phyloP scores from a whole-genome alignment of 1,140 invertebrate genomes.

The Palaemon carinicauda region DNA sequence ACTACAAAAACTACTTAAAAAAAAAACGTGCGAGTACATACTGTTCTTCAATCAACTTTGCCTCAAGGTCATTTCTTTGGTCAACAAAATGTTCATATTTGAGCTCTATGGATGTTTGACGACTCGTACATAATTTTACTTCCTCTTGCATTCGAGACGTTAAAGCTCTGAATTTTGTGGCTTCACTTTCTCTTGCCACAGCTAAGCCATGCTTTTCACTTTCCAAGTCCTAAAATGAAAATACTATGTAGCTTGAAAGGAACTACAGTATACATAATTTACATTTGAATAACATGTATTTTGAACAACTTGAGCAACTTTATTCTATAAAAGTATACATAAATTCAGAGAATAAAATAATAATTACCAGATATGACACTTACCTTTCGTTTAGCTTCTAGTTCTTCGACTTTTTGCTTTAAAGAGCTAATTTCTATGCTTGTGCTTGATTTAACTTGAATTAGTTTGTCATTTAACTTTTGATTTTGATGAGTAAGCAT shows the following conservation, averaged over 20 bases:
- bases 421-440: conserved; percentile 21
- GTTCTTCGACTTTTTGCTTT: conserved; percentile 25
- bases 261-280: not conserved
- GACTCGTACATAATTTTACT: not conserved
- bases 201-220: not conserved
- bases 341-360: too few species aligned
- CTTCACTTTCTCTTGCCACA: not conserved
- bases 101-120: not conserved
- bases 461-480: conserved; percentile 10
- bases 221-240: not conserved
- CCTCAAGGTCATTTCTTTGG: conserved; percentile 13
- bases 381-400: not conserved
- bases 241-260: not conserved
- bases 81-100: conserved; percentile 11
- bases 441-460: conserved; percentile 14
- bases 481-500: not conserved
- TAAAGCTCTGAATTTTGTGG: not conserved
- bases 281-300: not conserved
- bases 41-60: conserved; percentile 6
- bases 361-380: not conserved
- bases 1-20: not conserved
- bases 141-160: conserved; percentile 14
- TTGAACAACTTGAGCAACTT: too few species aligned
- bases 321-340: too few species aligned
- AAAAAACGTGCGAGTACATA: not conserved